Evolutionary conservation across 2,113 vertebrate genomes (phyloP).

Genomic region (Epinephelus lanceolatus): DNA sequence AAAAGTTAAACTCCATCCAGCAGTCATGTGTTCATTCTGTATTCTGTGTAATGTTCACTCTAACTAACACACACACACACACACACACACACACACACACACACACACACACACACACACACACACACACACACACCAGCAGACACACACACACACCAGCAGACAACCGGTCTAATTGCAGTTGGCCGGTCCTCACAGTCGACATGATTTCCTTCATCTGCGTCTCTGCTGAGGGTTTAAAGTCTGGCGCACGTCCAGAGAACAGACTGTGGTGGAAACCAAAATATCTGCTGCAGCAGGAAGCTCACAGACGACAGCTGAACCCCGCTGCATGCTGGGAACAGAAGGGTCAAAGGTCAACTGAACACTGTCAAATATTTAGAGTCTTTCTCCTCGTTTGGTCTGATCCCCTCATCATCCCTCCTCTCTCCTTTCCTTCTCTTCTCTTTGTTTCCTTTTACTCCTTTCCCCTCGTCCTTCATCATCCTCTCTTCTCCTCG

Average conservation of each 20-base stretch:
- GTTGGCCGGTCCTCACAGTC: constrained; percentile 18
- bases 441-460: background rate
- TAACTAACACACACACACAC: no score
- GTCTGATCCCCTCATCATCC: background rate
- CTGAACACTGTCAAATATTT: background rate
- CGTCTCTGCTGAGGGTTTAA: constrained; percentile 22
- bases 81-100: background rate
- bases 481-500: no score
- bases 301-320: constrained; percentile 9
- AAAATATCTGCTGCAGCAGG: constrained; percentile 22
- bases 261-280: background rate
- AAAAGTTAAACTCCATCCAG: background rate
- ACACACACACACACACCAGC: no score
- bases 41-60: background rate
- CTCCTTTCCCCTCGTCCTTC: no score
- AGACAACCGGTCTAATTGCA: constrained; percentile 10
- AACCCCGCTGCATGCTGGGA: constrained; percentile 9
- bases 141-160: background rate
- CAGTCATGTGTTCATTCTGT: background rate
- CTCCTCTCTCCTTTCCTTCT: background rate
- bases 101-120: background rate
- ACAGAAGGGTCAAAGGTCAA: constrained; percentile 34
- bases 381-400: background rate
- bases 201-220: constrained; percentile 22
- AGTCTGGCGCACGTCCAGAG: constrained; percentile 6